Evolutionary conservation across 2,888 invertebrate species (phyloP), one percentile per base, ranked within the genome.

Genomic region (Cheilosia urbana): DNA sequence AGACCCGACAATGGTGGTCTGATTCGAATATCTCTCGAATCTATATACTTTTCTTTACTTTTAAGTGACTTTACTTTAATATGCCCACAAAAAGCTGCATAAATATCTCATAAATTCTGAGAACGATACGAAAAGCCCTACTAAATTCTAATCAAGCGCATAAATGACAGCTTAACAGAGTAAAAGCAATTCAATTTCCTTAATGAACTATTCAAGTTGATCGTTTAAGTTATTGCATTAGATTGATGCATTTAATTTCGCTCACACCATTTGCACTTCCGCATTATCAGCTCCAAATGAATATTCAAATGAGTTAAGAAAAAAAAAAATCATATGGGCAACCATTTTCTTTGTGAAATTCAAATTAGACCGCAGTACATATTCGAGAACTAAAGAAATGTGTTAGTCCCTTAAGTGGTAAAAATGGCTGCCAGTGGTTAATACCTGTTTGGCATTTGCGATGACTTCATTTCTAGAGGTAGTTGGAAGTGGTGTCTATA

Each of bases 241-340:
- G 71, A 71, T 63, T 63, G 30, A 17, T 60, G 60, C 15, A 72
- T 66, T 17, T 24, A 21, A 51, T 40, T 30, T 19, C 53, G 47
- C 60, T 79, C 63, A 69, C 80, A 63, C 76, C 30, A 57, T 65
- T 75, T 53, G 53, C 58, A 76, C 69, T 82, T 82, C 81, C 81
- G 81, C 81, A 82, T 45, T 76, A 69, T 69, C 37, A 76, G 58
- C 63, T 58, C 69, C 34, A 49, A 63, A 45, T 82, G 65, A 82
- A 76, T 82, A 82, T 82, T 76, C 76, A 82, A 82, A 76, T 71
- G 27, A 27, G 30, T 42, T 49, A 1, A 21, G 58, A 9, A 21
- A n/a, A n/a, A 53, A n/a, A 55, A 71, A 62, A 37, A 37, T 37
- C 9, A 11, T 37, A 37, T 13, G 4, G 13, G 27, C 37, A 15